Evolutionary conservation across 2,888 invertebrate genomes (phyloP).

Genomic region (Atethmia centrago): DNA sequence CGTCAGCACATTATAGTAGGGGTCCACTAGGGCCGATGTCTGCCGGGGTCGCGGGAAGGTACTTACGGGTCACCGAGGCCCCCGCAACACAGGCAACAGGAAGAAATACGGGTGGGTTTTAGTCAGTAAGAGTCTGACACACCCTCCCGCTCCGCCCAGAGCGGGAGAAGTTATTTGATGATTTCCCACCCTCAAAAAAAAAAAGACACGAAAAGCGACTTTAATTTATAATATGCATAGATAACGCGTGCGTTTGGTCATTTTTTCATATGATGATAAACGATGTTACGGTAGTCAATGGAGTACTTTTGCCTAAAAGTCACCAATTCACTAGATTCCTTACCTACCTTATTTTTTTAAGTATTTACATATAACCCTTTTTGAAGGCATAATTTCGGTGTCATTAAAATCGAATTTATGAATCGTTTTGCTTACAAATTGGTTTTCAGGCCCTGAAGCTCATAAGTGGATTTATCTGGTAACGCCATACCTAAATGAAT

Average conservation of each 20-base stretch:
- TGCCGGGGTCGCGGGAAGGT: no score
- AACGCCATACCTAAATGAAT: slow-evolving; percentile 5
- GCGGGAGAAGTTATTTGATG: no score
- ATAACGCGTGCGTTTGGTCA: not conserved
- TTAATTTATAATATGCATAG: not conserved
- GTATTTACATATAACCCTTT: not conserved
- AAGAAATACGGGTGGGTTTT: no score
- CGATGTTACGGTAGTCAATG: not conserved
- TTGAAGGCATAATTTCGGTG: not conserved
- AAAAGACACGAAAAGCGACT: not conserved
- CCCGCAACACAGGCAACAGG: no score
- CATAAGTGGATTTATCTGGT: slow-evolving; percentile 4
- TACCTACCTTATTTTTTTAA: not conserved
- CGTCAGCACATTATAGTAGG: no score
- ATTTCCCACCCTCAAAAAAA: no score
- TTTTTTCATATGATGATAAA: not conserved
- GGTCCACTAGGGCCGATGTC: no score
- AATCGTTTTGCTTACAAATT: slow-evolving; percentile 42
- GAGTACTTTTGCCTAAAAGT: no score
- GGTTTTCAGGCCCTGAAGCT: slow-evolving; percentile 25
- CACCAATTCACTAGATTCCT: not conserved
- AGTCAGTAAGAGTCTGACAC: no score
- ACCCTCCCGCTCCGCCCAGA: no score
- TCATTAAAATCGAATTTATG: slow-evolving; percentile 14
- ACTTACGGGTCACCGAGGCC: no score